A percentile compares a stretch with the other conserved stretches of the same genome.
phyloP scores from a whole-genome alignment of 2,113 vertebrate species.

The Corythornis cristatus region DNA sequence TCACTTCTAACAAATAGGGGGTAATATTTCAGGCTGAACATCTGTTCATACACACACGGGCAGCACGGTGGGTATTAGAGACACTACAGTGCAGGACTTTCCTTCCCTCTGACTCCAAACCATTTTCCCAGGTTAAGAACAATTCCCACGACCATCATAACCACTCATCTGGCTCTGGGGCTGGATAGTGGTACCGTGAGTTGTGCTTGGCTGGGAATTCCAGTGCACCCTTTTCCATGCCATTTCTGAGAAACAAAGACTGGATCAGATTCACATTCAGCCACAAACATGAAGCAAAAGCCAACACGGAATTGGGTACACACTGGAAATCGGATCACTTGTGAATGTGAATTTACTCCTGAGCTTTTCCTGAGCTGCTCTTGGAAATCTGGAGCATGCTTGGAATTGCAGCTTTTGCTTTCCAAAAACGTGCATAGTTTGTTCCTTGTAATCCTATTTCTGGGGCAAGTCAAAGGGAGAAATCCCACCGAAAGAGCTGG shows the following conservation, averaged over 20 bases:
- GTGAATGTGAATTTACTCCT: constrained; percentile 52
- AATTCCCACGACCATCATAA: constrained; percentile 27
- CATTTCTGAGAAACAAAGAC: constrained; percentile 62
- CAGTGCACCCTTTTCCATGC: constrained; percentile 61
- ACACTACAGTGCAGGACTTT: background rate
- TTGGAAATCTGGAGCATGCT: constrained; percentile 64
- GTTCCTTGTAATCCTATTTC: constrained; percentile 31
- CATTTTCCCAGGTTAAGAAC: constrained; percentile 52
- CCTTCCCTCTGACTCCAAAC: background rate
- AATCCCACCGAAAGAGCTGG: constrained; percentile 17
- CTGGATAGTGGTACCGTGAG: background rate
- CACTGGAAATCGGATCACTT: constrained; percentile 42
- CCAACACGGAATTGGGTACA: constrained; percentile 40
- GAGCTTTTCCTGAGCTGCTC: constrained; percentile 38
- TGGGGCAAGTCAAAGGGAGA: constrained; percentile 54
- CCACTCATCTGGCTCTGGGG: constrained; percentile 27
- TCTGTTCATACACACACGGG: accelerated
- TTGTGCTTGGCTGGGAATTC: constrained; percentile 47
- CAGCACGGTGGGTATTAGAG: background rate
- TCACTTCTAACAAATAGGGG: background rate
- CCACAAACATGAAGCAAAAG: constrained; percentile 67
- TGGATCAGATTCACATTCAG: constrained; percentile 49
- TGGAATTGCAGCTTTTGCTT: constrained; percentile 54
- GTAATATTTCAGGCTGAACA: constrained; percentile 4
- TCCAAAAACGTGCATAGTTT: constrained; percentile 65